Evolutionary conservation across 1,140 invertebrate genomes (phyloP).

Genomic region (Panagrolaimus sp.): DNA sequence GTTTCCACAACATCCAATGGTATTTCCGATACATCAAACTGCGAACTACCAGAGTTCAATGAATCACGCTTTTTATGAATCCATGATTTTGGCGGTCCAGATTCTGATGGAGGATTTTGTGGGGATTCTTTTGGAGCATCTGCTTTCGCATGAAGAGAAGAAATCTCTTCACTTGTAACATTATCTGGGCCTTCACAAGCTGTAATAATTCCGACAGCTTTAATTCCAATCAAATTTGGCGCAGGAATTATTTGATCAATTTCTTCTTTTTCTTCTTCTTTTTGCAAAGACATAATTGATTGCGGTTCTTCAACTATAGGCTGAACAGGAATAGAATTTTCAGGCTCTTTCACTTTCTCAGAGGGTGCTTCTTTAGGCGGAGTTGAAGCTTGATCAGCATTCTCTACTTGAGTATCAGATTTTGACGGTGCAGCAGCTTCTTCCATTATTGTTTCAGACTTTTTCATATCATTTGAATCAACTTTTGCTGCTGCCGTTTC

Average conservation of each 20-base stretch:
- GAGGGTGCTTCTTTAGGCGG: too few relatives aligned
- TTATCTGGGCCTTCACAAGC: conserved; percentile 1
- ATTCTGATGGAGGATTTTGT: not conserved
- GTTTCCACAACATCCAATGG: conserved; percentile 3
- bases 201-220: not conserved
- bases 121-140: not conserved
- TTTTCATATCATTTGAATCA: not conserved
- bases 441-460: not conserved
- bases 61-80: not conserved
- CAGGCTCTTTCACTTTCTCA: too few relatives aligned
- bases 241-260: not conserved
- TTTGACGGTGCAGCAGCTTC: too few relatives aligned
- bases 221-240: not conserved
- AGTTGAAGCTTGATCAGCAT: too few relatives aligned
- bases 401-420: too few relatives aligned
- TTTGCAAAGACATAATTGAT: not conserved
- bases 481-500: too few relatives aligned
- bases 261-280: not conserved
- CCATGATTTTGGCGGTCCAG: not conserved
- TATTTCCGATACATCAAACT: conserved; percentile 1
- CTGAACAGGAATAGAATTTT: too few relatives aligned
- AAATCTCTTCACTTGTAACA: not conserved
- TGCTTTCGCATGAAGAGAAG: not conserved
- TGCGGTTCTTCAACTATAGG: not conserved
- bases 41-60: not conserved